Base-by-base conservation (phyloP, 2,113 vertebrate species). In the Atlantisia rogersi region DNA sequence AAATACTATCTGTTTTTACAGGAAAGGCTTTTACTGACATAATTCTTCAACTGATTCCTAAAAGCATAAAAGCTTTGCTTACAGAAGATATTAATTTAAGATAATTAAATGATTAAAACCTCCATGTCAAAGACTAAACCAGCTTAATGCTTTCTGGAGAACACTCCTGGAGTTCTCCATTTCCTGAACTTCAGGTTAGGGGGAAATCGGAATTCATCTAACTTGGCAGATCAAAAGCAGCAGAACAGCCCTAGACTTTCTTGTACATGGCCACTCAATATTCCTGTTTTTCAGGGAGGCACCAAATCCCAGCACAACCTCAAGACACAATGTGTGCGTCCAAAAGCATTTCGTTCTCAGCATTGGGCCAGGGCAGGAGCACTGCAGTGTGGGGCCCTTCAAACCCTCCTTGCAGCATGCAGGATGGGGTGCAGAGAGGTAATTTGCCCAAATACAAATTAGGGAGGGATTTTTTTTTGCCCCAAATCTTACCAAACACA, bases 101-200 rank as follows among this genome's bases (percentile, higher is more conserved):
- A 56, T 85, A 94, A 97, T 94, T 90, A 92, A 95, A 90, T 75
- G 20, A 92, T 96, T 94, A 81, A 90, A 88, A 96, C 94, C 63
- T 92, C 82, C 68, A 86, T 39, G 79, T 93, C 88, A 92, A 96
- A 96, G 93, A 42, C 63, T 84, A 46, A 85, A 56, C 64, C 77
- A 65, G 59, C 76, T 87, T 90, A 95, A 92, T 64, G 71, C 60
- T 69, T 96, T 92, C 79, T 92, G 82, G 40, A 76, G 90, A 95
- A 63, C 37, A 32, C 46, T 29, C 40, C 78, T 35, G 37, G 95
- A 91, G 73, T 70, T 94, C 79, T 80, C 82, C 22, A 67, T 81
- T 96, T 95, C 94, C 94, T 95, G 87, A 95, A 90, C 78, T 95
- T 94, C 94, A 93, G 94, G 92, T 96, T 90, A 80, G 71, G 35